These are phyloP conservation scores for Tachypleus tridentatus DNA, from an alignment of 1,140 invertebrate genomes.

Conservation along the genomic window DNA sequence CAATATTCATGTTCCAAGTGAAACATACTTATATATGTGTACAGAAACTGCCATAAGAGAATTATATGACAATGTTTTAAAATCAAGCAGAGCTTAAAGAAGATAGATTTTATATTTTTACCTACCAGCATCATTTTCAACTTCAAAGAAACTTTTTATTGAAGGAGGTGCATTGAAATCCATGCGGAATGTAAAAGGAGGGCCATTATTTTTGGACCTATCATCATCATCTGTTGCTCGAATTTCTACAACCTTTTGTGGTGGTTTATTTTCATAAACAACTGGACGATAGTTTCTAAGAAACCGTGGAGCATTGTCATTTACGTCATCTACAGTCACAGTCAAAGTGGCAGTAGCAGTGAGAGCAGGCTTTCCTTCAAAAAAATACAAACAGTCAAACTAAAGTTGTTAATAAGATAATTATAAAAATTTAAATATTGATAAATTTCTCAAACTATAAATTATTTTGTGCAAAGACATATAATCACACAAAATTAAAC, in stretches of 20 bases:
- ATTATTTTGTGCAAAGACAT: too few species aligned
- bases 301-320: conserved; percentile 61
- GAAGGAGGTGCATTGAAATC: conserved; percentile 84
- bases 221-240: conserved; percentile 91
- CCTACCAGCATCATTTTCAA: conserved; percentile 29
- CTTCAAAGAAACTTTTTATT: conserved; percentile 83
- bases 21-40: background rate
- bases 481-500: too few species aligned
- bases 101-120: too few species aligned
- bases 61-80: too few species aligned
- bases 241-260: conserved; percentile 82
- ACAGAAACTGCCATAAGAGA: too few species aligned
- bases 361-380: conserved; percentile 54
- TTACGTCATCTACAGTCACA: conserved; percentile 90
- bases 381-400: too few species aligned
- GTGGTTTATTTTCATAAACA: conserved; percentile 68
- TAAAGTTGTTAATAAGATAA: too few species aligned
- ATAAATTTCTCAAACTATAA: background rate
- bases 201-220: conserved; percentile 83
- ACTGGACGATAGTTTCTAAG: conserved; percentile 77
- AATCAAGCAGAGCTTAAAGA: too few species aligned
- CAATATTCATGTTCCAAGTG: too few species aligned
- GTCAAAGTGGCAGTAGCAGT: conserved; percentile 91
- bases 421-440: too few species aligned
- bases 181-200: conserved; percentile 84